Evolutionary conservation across 2,797 vertebrate genomes (phyloP), one percentile per base, ranked within the genome.

Genomic region (Glyptemys insculpta): DNA sequence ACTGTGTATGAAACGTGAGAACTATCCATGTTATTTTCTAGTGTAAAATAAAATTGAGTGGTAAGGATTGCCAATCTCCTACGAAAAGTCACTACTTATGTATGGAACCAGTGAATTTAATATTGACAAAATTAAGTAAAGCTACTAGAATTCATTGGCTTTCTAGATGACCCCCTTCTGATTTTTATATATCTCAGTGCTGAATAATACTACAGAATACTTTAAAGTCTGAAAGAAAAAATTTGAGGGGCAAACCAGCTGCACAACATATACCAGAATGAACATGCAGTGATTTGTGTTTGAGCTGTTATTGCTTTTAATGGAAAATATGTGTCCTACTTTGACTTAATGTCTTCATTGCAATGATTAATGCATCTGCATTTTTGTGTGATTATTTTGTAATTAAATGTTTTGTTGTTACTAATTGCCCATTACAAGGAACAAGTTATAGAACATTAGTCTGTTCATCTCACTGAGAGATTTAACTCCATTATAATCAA

Each of bases 311-410:
- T 85, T 83, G 59, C 59, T 83, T 86, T 81, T 79, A 89, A 81
- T 59, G 74, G 41, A 90, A 95, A 88, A 90, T 8, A 82, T 0
- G 0, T 16, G 54, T 87, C 88, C 83, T 86, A 12, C 6, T 93
- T 93, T 84, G 78, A 79, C 79, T 82, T 90, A 86, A 87, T 68
- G 44, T 8, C 50, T 95, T 85, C 8, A 52, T 72, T 95, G 78
- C n/a, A 84, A 41, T 83, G 78, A 83, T 50, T 57, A 84, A 94
- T 12, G 50, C 83, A 57, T 88, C 59, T 89, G 4, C 68, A 27
- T 65, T 19, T 86, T 80, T 88, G 29, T 47, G 84, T 88, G 25
- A 86, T 84, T 92, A 83, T 93, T 88, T 88, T 93, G 86, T 88
- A 86, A 54, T 92, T 83, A 80, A 59, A 37, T 85, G 6, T 52